Percentiles rank a stretch among this genome's conserved stretches.
phyloP scores from a whole-genome alignment of 2,888 invertebrate genomes.

The Quadriops clusia region DNA sequence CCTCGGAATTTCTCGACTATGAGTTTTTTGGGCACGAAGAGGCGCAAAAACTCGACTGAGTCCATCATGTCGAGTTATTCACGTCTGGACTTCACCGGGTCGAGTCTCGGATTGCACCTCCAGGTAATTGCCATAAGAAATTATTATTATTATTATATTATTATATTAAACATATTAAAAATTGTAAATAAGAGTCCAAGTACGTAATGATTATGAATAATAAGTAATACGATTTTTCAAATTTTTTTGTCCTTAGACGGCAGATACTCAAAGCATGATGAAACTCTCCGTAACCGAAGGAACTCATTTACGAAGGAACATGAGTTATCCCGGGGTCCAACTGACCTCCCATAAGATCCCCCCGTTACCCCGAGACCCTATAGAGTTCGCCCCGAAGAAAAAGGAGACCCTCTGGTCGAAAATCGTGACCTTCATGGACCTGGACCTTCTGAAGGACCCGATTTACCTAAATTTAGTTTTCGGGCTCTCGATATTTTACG shows the following conservation, averaged over 20 bases:
- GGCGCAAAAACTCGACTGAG: slow-evolving; percentile 38
- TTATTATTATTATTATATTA: slow-evolving; percentile 9
- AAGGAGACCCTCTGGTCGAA: slow-evolving; percentile 29
- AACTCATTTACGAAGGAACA: slow-evolving; percentile 29
- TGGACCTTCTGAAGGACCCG: slow-evolving; percentile 59
- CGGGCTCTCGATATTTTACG: slow-evolving; percentile 61
- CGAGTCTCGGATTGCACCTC: slow-evolving; percentile 57
- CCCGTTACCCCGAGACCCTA: slow-evolving; percentile 20
- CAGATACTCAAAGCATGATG: no score
- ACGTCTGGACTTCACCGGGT: slow-evolving; percentile 63
- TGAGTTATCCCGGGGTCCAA: slow-evolving; percentile 35
- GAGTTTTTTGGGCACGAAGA: slow-evolving; percentile 28
- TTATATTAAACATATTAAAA: slow-evolving; percentile 4
- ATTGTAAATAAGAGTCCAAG: slow-evolving; percentile 1
- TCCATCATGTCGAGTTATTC: slow-evolving; percentile 62
- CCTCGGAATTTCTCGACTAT: slow-evolving; percentile 34
- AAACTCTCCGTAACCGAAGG: no score
- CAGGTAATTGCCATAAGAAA: slow-evolving; percentile 36
- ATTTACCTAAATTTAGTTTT: slow-evolving; percentile 61
- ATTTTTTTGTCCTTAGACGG: no score
- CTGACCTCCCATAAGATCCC: slow-evolving; percentile 26
- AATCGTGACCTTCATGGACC: slow-evolving; percentile 54
- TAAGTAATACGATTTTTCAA: slow-evolving; percentile 6
- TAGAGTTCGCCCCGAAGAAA: slow-evolving; percentile 22
- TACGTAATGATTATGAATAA: slow-evolving; percentile 8